Conservation (phyloP, 2,113 vertebrate species). For the Fulmarus glacialis region DNA sequence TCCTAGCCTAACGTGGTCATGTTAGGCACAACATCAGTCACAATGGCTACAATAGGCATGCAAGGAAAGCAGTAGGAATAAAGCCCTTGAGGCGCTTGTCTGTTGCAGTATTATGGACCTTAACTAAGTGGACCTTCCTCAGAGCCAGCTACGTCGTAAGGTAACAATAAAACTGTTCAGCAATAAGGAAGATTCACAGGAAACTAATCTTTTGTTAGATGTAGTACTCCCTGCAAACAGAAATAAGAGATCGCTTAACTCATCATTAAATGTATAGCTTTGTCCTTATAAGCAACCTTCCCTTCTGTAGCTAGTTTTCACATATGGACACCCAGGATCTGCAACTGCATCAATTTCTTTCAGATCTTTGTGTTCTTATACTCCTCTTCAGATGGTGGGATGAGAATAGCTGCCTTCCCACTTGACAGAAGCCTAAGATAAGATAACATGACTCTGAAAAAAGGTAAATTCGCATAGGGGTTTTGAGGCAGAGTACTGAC, state of each 20-base stretch:
- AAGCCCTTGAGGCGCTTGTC: not conserved
- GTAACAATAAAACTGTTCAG: not conserved
- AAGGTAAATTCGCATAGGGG: not conserved
- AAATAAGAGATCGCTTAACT: not conserved
- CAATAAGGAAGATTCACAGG: not conserved
- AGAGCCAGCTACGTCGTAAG: not conserved
- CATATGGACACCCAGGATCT: not conserved
- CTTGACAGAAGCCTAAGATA: not conserved
- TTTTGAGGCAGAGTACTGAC: not conserved
- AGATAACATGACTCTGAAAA: not conserved
- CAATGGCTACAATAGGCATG: not conserved
- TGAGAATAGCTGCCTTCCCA: not conserved
- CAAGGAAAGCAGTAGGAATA: not conserved
- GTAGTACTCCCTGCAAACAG: not conserved
- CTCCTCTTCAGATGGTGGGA: not conserved
- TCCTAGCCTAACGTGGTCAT: not conserved
- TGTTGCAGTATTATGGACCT: not conserved
- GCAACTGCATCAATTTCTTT: not conserved
- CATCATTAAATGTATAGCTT: not conserved
- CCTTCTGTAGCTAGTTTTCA: not conserved
- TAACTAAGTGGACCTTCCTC: not conserved
- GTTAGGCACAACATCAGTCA: accelerated
- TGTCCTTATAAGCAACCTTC: not conserved
- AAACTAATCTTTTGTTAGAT: not conserved
- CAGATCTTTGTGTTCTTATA: not conserved